Percentiles rank a stretch among this genome's conserved stretches.
Conservation (phyloP, 2,113 vertebrate species). For the Mesembrinibis cayennensis region DNA sequence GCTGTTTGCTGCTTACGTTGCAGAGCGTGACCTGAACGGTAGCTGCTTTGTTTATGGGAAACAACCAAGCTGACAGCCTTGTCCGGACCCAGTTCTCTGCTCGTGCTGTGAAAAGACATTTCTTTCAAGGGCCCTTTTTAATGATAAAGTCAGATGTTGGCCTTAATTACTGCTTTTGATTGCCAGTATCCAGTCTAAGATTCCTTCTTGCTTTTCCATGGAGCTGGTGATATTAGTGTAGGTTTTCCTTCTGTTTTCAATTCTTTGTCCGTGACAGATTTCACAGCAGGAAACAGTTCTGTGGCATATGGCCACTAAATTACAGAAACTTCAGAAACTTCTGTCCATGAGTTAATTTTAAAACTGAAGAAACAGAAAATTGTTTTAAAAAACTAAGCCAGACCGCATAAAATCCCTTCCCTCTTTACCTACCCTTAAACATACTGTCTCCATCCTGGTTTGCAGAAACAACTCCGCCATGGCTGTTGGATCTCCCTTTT, state of each 20-base stretch:
- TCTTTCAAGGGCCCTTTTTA: neutral
- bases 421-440: neutral
- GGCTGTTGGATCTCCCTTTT: neutral
- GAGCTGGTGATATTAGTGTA: slow-evolving; percentile 56
- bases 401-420: neutral
- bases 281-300: slow-evolving; percentile 72
- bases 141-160: neutral
- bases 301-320: slow-evolving; percentile 75
- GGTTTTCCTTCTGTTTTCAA: slow-evolving; percentile 66
- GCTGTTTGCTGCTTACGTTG: neutral
- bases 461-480: neutral
- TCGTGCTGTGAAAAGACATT: neutral
- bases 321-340: slow-evolving; percentile 74
- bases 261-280: slow-evolving; percentile 73
- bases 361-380: slow-evolving; percentile 48
- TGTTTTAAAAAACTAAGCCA: neutral
- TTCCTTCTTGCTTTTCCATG: neutral
- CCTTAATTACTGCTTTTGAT: neutral
- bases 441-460: neutral
- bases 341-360: slow-evolving; percentile 75
- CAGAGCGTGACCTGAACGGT: neutral
- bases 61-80: neutral
- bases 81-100: neutral
- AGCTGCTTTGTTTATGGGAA: neutral
- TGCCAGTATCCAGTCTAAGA: slow-evolving; percentile 4